Base-by-base conservation (phyloP, 2,797 vertebrate species). In the Huso huso region DNA sequence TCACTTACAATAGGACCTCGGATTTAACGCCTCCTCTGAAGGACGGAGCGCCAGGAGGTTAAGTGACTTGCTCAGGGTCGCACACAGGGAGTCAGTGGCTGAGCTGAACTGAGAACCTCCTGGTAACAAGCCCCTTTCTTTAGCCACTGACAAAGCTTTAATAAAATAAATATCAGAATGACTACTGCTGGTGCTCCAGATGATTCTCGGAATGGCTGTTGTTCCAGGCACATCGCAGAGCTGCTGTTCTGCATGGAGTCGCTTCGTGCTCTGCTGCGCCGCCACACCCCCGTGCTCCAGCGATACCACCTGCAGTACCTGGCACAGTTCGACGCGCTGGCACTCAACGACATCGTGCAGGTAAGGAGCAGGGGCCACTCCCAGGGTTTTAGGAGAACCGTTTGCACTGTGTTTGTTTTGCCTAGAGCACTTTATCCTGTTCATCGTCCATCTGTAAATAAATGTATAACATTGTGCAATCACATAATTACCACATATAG, bases 321-420 rank as follows among this genome's bases (percentile, higher is more conserved):
- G 74, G 87, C 93, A 2, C 90, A 90, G 78, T 97, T 94, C 49
- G 95, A 98, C 15, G 91, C 92, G 9, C 77, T 96, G 68, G 77
- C 91, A 63, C 92, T 98, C 62, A 96, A 93, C 11, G 93, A 95
- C 62, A 86, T 89, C 75, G 92, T 95, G 68, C 95, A 98, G 92
- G 95, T 96, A 84, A 51, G 10, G 48, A 49, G 15, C 2, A 49
- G 23, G 48, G 58, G 61, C 49, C 55, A 13, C 4, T 4, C 7
- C 55, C 12, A 13, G 13, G 55, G 55, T 6, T 10, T 37, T 37
- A 3, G 23, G 23, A 1, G 23, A 37, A 37, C 23, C 23, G 23
- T 37, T 37, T 37, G 23, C 23, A 37, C 15, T 18, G 15, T 18
- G 15, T 18, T 18, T 18, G 15, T 18, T 18, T 18, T 18, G 15